A percentile compares a stretch with the other conserved stretches of the same genome.
Conservation (phyloP, 2,888 invertebrate species). For the Vandiemenella viatica region DNA sequence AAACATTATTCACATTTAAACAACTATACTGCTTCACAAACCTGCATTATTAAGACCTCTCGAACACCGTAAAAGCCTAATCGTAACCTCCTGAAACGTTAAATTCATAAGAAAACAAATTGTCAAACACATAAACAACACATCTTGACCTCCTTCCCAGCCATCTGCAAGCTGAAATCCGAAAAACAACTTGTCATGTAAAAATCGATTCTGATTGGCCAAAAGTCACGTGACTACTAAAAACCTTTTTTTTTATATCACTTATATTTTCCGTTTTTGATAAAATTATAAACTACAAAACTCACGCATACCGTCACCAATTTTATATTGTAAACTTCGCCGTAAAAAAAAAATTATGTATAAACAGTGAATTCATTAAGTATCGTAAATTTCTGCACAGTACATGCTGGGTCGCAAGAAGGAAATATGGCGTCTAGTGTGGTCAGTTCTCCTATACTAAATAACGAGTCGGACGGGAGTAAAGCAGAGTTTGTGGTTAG, state of each 20-base stretch:
- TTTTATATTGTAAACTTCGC: too few species aligned
- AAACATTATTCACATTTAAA: too few species aligned
- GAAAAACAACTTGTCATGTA: slow-evolving; percentile 9
- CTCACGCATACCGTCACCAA: too few species aligned
- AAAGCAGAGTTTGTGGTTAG: slow-evolving; percentile 1
- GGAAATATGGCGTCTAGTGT: slow-evolving; percentile 26
- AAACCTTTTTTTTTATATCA: too few species aligned
- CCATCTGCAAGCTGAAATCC: slow-evolving; percentile 11
- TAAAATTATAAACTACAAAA: too few species aligned
- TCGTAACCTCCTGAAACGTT: not conserved
- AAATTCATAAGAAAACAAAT: slow-evolving; percentile 8
- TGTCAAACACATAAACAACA: slow-evolving; percentile 10
- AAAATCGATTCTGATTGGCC: slow-evolving; percentile 7
- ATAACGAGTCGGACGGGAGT: slow-evolving; percentile 3
- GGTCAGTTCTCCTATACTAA: slow-evolving; percentile 25
- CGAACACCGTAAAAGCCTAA: not conserved
- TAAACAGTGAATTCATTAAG: too few species aligned
- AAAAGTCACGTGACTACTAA: slow-evolving; percentile 9
- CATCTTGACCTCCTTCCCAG: slow-evolving; percentile 12
- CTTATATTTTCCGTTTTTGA: too few species aligned
- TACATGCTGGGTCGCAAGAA: too few species aligned
- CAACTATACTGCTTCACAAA: too few species aligned
- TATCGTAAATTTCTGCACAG: too few species aligned
- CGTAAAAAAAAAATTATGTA: too few species aligned
- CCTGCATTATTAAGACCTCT: not conserved